These are phyloP conservation scores for Falco naumanni DNA, from an alignment of 2,797 vertebrate species.

Conservation along the genomic window DNA sequence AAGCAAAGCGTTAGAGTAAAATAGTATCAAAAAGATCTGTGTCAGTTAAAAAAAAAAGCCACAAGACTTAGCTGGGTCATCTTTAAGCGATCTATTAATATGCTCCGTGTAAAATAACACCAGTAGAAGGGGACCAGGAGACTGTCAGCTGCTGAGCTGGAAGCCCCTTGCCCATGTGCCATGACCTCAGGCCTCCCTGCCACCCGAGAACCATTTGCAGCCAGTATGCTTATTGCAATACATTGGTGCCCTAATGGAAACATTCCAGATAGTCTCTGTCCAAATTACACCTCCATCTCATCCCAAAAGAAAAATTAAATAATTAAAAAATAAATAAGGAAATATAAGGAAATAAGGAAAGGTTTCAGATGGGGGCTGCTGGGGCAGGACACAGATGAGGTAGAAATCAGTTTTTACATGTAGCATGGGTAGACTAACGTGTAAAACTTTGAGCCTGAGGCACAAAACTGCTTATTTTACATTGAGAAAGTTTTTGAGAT, in stretches of 20 bases:
- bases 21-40: not conserved
- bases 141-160: not conserved
- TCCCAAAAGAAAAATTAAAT: not conserved
- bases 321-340: no score
- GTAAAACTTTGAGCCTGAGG: not conserved
- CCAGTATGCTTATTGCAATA: not conserved
- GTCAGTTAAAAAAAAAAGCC: not conserved
- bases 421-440: not conserved
- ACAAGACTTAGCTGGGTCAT: not conserved
- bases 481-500: not conserved
- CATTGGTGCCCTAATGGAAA: fast-evolving
- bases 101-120: not conserved
- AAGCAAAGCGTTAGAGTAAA: not conserved
- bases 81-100: not conserved
- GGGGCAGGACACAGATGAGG: not conserved
- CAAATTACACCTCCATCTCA: not conserved
- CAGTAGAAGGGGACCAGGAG: not conserved
- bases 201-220: not conserved
- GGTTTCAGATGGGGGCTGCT: not conserved
- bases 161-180: not conserved
- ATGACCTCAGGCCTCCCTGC: not conserved
- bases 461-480: not conserved
- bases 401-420: not conserved
- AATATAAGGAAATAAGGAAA: not conserved
- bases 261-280: not conserved